Evolutionary conservation across 2,113 vertebrate genomes (phyloP).

Genomic region (Xiphophorus couchianus): DNA sequence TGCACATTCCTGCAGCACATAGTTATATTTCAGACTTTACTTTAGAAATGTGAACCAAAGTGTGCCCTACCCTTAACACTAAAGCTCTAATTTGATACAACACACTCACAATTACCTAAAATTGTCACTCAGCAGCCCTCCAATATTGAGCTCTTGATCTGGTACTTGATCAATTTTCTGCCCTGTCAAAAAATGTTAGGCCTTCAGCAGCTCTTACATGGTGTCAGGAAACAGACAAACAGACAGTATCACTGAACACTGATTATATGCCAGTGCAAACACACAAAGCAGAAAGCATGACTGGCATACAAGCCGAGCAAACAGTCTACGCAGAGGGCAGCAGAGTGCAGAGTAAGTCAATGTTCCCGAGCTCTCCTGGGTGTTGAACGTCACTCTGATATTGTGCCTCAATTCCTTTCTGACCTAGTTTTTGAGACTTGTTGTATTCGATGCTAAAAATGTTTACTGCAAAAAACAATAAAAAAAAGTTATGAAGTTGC

Average conservation of each 20-base stretch:
- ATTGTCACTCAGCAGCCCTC: conserved; percentile 51
- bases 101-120: conserved; percentile 33
- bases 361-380: neutral
- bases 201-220: conserved; percentile 39
- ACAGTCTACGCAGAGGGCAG: neutral
- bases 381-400: neutral
- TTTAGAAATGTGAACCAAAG: conserved; percentile 31
- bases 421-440: neutral
- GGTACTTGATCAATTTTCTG: conserved; percentile 71
- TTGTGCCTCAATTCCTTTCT: neutral
- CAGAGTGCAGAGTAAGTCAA: neutral
- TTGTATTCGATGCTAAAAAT: neutral
- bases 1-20: conserved; percentile 10
- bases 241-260: conserved; percentile 43
- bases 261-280: conserved; percentile 50
- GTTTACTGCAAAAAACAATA: neutral
- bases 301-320: conserved; percentile 13
- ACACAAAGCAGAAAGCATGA: conserved; percentile 33
- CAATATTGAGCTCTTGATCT: conserved; percentile 52
- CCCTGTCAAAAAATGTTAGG: conserved; percentile 73
- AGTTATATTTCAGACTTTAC: conserved; percentile 32
- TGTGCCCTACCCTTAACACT: conserved; percentile 2
- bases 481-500: too few species aligned
- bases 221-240: conserved; percentile 33
- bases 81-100: conserved; percentile 45